Conservation (phyloP, 2,888 invertebrate species). For the Gisinianus flammeolus region DNA sequence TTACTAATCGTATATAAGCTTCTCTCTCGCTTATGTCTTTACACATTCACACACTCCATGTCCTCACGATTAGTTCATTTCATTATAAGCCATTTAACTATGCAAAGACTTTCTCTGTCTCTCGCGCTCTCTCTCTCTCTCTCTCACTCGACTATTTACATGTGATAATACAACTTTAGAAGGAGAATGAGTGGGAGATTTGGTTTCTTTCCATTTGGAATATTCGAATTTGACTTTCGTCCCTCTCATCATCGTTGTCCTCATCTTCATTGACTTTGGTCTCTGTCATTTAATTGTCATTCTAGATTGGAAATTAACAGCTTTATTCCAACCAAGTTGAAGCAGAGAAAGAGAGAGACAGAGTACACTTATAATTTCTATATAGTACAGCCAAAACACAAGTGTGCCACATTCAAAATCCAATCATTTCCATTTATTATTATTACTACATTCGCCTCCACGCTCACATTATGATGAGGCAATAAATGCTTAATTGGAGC, state of each 20-base stretch:
- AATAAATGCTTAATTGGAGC: slow-evolving; percentile 14
- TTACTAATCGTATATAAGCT: slow-evolving; percentile 9
- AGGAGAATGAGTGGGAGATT: not conserved
- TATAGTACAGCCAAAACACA: not conserved
- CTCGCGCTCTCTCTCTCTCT: too few relatives aligned
- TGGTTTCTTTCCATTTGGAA: not conserved
- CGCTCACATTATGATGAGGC: not conserved
- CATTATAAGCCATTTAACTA: slow-evolving; percentile 14
- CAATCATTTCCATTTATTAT: not conserved
- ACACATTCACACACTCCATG: not conserved
- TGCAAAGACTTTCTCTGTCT: not conserved
- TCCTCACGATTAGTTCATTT: slow-evolving; percentile 3
- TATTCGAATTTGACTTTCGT: not conserved
- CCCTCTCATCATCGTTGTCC: not conserved
- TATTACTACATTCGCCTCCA: not conserved
- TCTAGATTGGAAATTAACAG: slow-evolving; percentile 17
- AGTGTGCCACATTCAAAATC: not conserved
- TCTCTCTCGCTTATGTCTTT: not conserved
- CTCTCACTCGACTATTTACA: too few relatives aligned
- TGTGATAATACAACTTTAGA: not conserved
- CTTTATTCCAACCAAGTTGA: not conserved
- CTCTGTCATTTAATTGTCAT: not conserved
- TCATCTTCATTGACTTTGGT: not conserved
- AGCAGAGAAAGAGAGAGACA: not conserved
- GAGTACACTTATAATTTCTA: not conserved